Evolutionary conservation across 2,888 invertebrate genomes (phyloP), one percentile per base, ranked within the genome.

Genomic region (Drosophila eohydei): DNA sequence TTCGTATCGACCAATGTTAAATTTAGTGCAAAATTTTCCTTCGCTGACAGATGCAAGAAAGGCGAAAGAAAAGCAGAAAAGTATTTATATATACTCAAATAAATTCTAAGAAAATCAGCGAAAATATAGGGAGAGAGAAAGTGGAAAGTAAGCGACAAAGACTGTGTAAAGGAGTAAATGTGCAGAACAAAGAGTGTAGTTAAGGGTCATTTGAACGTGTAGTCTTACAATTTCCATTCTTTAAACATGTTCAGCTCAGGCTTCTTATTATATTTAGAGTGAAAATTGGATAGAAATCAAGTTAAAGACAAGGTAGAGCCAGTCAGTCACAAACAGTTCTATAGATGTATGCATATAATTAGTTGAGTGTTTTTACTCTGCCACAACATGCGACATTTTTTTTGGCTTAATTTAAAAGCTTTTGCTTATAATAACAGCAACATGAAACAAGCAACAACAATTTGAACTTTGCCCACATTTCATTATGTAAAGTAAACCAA

Each of bases 401-500:
- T 30, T 30, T 55, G 30, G 32, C 32, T 32, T 43, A 34, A 32
- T 56, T 43, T 56, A 56, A 56, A 56, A 56, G 56, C 56, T 56
- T 43, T 56, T 56, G 21, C 32, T 32, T 14, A 32, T 34, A 43
- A 41, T 41, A 59, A 36, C 26, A 41, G 28, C 36, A 36, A 51
- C 66, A 46, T 34, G 51, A 64, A 57, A 54, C 26, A 54, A 52
- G 36, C 57, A 36, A 41, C 30, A 34, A 50, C 11, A 59, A 46
- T 14, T 43, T 43, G 57, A 28, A 16, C 44, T 62, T 72, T 63
- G 71, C 68, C 71, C 59, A 82, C 80, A 83, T 88, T 84, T 77
- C 71, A 79, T 84, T 83, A 88, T 85, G 81, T 76, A 83, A 85
- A 79, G 66, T 84, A 75, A 58, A 26, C 57, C 69, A 74, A 70